Conservation (phyloP, 2,888 invertebrate species). For the Horisme vitalbata region DNA sequence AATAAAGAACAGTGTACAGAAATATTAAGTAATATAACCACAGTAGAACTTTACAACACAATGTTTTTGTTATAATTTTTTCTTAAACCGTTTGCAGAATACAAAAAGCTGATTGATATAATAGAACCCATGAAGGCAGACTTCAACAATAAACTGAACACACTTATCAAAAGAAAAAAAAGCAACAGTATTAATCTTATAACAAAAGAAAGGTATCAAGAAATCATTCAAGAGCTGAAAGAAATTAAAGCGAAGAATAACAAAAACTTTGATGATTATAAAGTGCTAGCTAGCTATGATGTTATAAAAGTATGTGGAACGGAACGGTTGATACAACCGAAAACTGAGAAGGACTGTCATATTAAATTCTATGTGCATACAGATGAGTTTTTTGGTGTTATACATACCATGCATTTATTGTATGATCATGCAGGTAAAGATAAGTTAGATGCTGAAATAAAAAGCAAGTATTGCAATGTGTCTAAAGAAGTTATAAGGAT, state of each 20-base stretch:
- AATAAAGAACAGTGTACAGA: no score
- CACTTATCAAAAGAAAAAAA: conserved; percentile 54
- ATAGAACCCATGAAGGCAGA: conserved; percentile 52
- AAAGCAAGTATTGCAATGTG: conserved; percentile 67
- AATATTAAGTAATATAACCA: no score
- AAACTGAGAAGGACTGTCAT: conserved; percentile 39
- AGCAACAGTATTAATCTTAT: conserved; percentile 60
- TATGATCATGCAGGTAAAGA: conserved; percentile 58
- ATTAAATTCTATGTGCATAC: conserved; percentile 61
- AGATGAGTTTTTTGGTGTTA: conserved; percentile 60
- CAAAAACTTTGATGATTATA: conserved; percentile 62
- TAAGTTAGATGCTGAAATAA: conserved; percentile 55
- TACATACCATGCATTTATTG: conserved; percentile 67
- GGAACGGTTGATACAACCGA: conserved; percentile 57
- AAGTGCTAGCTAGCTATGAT: conserved; percentile 62
- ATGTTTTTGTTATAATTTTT: not conserved
- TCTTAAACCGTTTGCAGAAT: conserved; percentile 34
- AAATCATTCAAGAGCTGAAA: conserved; percentile 59
- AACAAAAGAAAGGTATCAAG: conserved; percentile 47
- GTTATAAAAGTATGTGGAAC: conserved; percentile 47
- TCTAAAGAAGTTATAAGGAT: conserved; percentile 67
- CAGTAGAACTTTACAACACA: no score
- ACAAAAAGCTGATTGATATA: conserved; percentile 39
- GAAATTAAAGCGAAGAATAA: conserved; percentile 48
- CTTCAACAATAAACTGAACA: conserved; percentile 55